Evolutionary conservation across 1,140 invertebrate genomes (phyloP).

Genomic region (Trinorchestia longiramus): DNA sequence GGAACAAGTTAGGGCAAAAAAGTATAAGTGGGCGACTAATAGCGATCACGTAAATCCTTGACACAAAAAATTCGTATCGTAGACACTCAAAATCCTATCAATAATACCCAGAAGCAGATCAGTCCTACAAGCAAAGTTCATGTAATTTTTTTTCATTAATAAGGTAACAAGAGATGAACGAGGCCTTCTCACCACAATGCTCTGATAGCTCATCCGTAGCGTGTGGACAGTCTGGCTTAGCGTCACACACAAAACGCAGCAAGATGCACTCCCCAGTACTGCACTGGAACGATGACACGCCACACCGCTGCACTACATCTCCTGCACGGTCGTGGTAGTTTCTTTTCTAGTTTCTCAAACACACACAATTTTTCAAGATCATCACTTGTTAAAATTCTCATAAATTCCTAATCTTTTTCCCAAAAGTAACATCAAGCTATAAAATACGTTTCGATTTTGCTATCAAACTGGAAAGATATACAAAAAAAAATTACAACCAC

Average conservation of each 20-base stretch:
- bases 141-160: too few relatives aligned
- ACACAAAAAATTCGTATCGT: not conserved
- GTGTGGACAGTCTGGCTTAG: conserved; percentile 18
- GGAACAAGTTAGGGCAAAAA: not conserved
- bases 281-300: conserved; percentile 44
- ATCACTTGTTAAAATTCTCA: too few relatives aligned
- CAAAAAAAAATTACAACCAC: too few relatives aligned
- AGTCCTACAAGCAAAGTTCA: too few relatives aligned
- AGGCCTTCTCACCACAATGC: not conserved
- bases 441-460: too few relatives aligned
- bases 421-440: too few relatives aligned
- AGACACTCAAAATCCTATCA: not conserved
- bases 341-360: too few relatives aligned
- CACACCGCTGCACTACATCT: conserved; percentile 27
- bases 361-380: too few relatives aligned
- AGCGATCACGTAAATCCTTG: not conserved
- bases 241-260: conserved; percentile 42
- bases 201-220: not conserved
- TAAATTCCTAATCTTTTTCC: too few relatives aligned
- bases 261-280: conserved; percentile 35
- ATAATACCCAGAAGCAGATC: not conserved
- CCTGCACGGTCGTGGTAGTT: not conserved
- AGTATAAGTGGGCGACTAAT: not conserved
- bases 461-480: too few relatives aligned
- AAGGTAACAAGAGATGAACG: not conserved